Base-by-base conservation (phyloP, 1,140 invertebrate genomes). In the Zaprionus davidi region DNA sequence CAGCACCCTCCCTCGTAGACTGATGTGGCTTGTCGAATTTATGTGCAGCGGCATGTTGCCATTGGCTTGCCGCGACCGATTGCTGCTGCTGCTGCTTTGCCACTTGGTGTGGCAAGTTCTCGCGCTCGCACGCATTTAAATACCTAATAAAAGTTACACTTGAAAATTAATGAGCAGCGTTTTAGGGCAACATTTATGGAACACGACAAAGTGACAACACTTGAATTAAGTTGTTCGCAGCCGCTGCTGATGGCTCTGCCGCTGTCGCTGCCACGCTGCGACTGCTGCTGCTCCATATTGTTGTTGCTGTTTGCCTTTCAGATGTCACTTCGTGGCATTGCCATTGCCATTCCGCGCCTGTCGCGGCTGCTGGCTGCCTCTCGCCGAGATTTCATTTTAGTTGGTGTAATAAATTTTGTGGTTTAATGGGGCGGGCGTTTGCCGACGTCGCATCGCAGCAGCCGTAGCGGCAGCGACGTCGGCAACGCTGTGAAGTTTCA, bases 71-170 rank as follows among this genome's bases (percentile, higher is more conserved):
- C 81, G 81, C 81, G 64, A 17, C 15, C 55, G 26, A 11, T n/a
- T 15, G 55, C 55, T 15, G 55, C 55, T 34, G 31, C 31, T 26
- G 24, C 15, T 28, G 79, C 78, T 80, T 20, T 81, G 74, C 67
- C 79, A 78, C 75, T 71, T 79, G 72, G 79, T 82, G 79, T 79
- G 79, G 77, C 79, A 82, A 82, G 62, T 82, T 79, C 79, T 86
- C 82, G 76, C 85, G 85, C 79, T 86, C 82, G 76, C 84, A 90
- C 81, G 85, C 85, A 90, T 90, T 87, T 90, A 90, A 90, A 90
- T 90, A 85, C 76, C 85, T 90, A 90, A 90, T 90, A 90, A 90
- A 90, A 90, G 86, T 90, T 90, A 90, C 85, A 90, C 85, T 90
- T 90, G 85, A 90, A 90, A 90, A 90, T 90, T 90, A 90, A 90